Evolutionary conservation across 2,888 invertebrate species (phyloP), one percentile per base, ranked within the genome.

Genomic region (Meloe dianella): DNA sequence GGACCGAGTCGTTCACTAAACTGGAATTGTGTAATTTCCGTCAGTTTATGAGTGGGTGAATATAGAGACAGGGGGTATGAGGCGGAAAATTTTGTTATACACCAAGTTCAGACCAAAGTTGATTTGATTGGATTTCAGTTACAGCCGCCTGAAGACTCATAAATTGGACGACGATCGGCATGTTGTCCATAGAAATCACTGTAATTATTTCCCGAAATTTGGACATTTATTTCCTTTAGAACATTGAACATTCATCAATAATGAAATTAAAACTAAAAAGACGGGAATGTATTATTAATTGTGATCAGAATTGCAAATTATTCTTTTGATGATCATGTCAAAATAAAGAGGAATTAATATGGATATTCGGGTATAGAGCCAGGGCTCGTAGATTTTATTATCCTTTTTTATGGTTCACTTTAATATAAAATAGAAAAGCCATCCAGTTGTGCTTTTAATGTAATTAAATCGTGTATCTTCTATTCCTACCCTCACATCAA

Each of bases 61-160:
- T 47, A 47, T 41, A 41, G n/a, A 41, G 3, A 35, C 17, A 41
- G 7, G 17, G 6, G 17, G 41, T n/a, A 2, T 17, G 4, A 12
- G n/a, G 41, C 17, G n/a, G 17, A 5, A 41, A 41, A 47, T 10
- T 47, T 47, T 47, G 47, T 9, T 9, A 20, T 73, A 77, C 27
- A 57, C 76, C 77, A 69, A 70, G 72, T 75, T 75, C 74, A 75
- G 78, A 77, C 8, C 79, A 78, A 80, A 80, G 80, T 82, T 79
- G 79, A 80, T 81, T 80, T 80, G 81, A 82, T 81, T 81, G 81
- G 82, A 81, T 81, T 79, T 77, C 77, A 72, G 78, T 77, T 79
- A 78, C 79, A 78, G 76, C 78, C 79, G 79, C 75, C 80, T 74
- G 79, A 78, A 79, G 78, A 78, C 77, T 78, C 79, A 79, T 81